Base-by-base conservation (phyloP, 2,113 vertebrate genomes). In the Tetrao urogallus region DNA sequence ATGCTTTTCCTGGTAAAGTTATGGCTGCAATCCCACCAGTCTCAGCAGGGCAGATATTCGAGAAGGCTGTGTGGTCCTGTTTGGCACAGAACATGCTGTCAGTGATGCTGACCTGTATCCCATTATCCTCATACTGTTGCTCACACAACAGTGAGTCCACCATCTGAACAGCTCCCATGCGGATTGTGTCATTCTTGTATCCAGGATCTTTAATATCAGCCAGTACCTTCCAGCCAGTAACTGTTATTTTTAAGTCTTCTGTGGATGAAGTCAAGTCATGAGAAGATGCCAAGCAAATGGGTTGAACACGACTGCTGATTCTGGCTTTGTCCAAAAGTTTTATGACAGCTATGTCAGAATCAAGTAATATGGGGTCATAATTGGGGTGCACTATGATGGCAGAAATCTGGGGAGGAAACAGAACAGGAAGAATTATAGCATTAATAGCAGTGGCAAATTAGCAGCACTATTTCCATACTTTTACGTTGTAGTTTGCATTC, bases 41-140 rank as follows among this genome's bases (percentile, higher is more conserved):
- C 96, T 99, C 99, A n/a, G 99, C 98, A 32, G 99, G 99, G 94
- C 99, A 99, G 91, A 99, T 99, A 82, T 98, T 98, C 1, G 99
- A 98, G 79, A 98, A 97, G 50, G 96, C 92, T 1, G 97, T 74
- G 1, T 97, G 97, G 61, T 98, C 98, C 82, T 97, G 98, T 90
- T 96, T 98, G 70, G 98, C 99, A 74, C 99, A 99, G 80, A 99
- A 98, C 99, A 99, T 99, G 93, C 98, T 99, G 92, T 99, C 99
- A 1, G 99, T 99, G 86, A 99, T 96, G 36, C 99, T 99, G 91
- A 99, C 98, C 2, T 98, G 98, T 91, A 99, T 97, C 2, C 98
- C 99, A 0, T 98, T 97, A 5, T 98, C 98, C 58, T 99, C 99
- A 2, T 99, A 99, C 96, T 99, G 98, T 73, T 98, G 98, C 97